These are phyloP conservation scores for Callyntrura sp. DNA, from an alignment of 2,888 invertebrate species.

Conservation along the genomic window DNA sequence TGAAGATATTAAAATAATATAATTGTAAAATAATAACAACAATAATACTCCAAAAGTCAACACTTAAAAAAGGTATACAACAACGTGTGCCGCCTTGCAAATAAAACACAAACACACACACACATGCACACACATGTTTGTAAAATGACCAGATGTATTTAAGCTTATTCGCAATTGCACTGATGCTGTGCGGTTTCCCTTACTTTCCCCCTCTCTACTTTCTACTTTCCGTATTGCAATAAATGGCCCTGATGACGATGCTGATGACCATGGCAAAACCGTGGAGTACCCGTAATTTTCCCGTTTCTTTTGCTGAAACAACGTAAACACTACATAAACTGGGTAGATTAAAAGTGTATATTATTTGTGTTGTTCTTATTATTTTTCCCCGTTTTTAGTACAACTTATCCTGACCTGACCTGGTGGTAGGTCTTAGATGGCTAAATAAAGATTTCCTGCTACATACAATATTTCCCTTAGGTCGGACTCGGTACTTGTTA, in stretches of 20 bases:
- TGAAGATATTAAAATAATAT: constrained; percentile 33
- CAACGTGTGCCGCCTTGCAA: background rate
- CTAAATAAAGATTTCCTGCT: constrained; percentile 53
- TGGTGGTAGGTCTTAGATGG: constrained; percentile 12
- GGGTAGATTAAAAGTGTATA: constrained; percentile 38
- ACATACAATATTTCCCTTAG: background rate
- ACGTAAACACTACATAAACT: background rate
- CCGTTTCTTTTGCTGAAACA: background rate
- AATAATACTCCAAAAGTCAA: background rate
- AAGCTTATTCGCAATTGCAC: background rate
- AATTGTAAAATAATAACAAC: constrained; percentile 36
- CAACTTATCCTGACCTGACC: background rate
- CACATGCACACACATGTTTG: background rate
- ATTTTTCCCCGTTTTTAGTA: background rate
- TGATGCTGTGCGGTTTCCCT: background rate
- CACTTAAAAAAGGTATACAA: background rate
- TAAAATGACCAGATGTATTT: background rate
- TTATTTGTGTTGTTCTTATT: background rate
- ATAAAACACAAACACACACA: background rate
- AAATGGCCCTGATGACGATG: no score
- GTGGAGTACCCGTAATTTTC: background rate
- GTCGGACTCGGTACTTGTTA: background rate
- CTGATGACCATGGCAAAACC: no score
- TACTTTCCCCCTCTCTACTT: background rate
- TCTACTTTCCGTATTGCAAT: background rate